Evolutionary conservation across 2,113 vertebrate species (phyloP).

Genomic region (Anguilla rostrata): DNA sequence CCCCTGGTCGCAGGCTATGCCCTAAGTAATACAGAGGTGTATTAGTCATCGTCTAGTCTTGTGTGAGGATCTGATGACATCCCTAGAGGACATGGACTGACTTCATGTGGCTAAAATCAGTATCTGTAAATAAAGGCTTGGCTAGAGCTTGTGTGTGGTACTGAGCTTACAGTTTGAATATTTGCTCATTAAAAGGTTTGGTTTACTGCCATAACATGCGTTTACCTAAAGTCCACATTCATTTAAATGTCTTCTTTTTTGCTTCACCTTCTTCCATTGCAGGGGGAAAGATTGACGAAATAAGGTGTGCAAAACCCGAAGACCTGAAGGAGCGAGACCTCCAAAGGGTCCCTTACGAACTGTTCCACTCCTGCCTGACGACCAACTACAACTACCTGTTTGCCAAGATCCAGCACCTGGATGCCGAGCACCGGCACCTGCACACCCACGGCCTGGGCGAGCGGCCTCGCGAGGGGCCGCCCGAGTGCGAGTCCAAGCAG

Average conservation of each 20-base stretch:
- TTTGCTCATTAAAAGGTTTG: neutral
- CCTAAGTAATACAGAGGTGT: neutral
- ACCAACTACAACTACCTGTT: slow-evolving; percentile 68
- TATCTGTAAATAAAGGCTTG: neutral
- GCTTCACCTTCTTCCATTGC: slow-evolving; percentile 27
- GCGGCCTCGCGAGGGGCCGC: slow-evolving; percentile 27
- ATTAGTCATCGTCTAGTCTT: neutral
- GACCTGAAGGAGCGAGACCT: slow-evolving; percentile 81
- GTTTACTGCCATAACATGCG: neutral
- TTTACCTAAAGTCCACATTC: neutral
- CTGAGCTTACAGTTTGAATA: neutral
- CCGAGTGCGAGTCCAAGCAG: slow-evolving; percentile 79
- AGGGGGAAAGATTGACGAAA: slow-evolving; percentile 85
- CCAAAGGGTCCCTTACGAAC: slow-evolving; percentile 86
- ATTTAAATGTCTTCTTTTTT: neutral
- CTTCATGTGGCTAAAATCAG: neutral
- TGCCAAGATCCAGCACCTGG: slow-evolving; percentile 68
- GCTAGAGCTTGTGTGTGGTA: neutral
- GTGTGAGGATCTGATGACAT: neutral
- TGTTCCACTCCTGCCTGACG: slow-evolving; percentile 82
- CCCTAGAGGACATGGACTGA: neutral
- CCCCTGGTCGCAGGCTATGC: neutral
- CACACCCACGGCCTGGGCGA: slow-evolving; percentile 46
- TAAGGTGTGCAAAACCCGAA: slow-evolving; percentile 79
- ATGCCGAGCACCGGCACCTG: slow-evolving; percentile 57